These are phyloP conservation scores for Eupeodes latifasciatus DNA, from an alignment of 2,888 invertebrate species.

Conservation along the genomic window DNA sequence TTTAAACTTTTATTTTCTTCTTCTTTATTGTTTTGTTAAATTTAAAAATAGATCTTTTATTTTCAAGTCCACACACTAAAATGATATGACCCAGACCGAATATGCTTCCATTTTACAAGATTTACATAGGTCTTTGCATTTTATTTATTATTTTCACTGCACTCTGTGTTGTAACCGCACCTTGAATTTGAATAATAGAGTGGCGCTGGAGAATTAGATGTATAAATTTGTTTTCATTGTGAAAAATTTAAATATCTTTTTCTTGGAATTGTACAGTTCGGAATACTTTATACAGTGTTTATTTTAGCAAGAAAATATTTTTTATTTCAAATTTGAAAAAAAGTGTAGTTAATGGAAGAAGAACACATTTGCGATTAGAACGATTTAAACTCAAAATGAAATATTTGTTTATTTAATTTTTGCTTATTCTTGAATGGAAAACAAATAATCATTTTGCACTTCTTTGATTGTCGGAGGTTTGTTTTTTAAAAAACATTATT, in stretches of 20 bases:
- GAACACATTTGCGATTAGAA: slow-evolving; percentile 13
- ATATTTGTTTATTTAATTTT: slow-evolving; percentile 12
- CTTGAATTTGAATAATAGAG: neutral
- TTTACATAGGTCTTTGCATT: neutral
- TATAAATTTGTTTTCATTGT: neutral
- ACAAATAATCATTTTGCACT: slow-evolving; percentile 35
- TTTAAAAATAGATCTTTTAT: neutral
- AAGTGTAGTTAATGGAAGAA: neutral
- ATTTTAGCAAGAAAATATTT: slow-evolving; percentile 38
- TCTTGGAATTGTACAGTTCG: slow-evolving; percentile 37
- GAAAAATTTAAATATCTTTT: slow-evolving; percentile 18
- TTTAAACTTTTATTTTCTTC: neutral
- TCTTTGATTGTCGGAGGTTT: neutral
- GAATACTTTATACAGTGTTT: slow-evolving; percentile 23
- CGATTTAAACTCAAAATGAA: neutral
- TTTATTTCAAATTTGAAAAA: neutral
- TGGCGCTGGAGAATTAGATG: slow-evolving; percentile 9
- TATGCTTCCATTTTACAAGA: neutral
- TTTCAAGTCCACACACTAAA: neutral
- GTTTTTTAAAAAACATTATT: neutral
- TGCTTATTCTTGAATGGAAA: slow-evolving; percentile 11
- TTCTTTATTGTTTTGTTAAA: neutral
- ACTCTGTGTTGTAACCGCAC: neutral
- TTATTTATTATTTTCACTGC: neutral
- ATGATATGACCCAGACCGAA: slow-evolving; percentile 1